Evolutionary conservation across 1,140 invertebrate genomes (phyloP), one percentile per base, ranked within the genome.

Genomic region (Achatina immaculata): DNA sequence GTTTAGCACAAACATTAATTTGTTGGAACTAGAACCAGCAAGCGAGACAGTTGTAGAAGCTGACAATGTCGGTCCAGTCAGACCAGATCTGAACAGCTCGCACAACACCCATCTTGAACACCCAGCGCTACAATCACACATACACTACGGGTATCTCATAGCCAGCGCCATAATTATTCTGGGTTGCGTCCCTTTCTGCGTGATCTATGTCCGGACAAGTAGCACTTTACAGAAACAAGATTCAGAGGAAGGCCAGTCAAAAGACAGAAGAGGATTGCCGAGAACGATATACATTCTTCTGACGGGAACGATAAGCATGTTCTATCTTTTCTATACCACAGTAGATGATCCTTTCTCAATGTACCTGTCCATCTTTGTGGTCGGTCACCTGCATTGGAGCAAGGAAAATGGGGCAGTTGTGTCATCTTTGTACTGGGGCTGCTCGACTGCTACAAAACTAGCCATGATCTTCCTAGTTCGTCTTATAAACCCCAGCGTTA

Each of bases 71-170:
- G 21, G 40, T 24, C 3, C 2, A 2, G 1, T 24, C 68, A n/a
- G 6, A 38, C 7, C 7, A 24, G 36, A 71, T 28, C 3, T 3
- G 16, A 9, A 24, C 1, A 45, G n/a, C 2, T 40, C 21, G 38
- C n/a, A n/a, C 45, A 74, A 48, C 31, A 31, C 40, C 9, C 19
- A 21, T 45, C 21, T 34, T 16, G 19, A 74, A 21, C 14, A 38
- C n/a, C 21, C 28, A 24, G 58, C 43, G 2, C 24, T 51, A 16
- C 69, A 69, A 19, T 78, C 78, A 24, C n/a, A 71, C 11, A 78
- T 82, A 9, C 77, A 80, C 58, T 75, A 68, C 36, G 77, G 71
- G 4, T 82, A 75, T 45, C 21, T 82, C 11, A 82, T 82, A 31
- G 76, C 40, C 9, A 77, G 77, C 14, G 45, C 11, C 34, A n/a